Evolutionary conservation across 2,888 invertebrate genomes (phyloP), one percentile per base, ranked within the genome.

Genomic region (Anarsia innoxiella): DNA sequence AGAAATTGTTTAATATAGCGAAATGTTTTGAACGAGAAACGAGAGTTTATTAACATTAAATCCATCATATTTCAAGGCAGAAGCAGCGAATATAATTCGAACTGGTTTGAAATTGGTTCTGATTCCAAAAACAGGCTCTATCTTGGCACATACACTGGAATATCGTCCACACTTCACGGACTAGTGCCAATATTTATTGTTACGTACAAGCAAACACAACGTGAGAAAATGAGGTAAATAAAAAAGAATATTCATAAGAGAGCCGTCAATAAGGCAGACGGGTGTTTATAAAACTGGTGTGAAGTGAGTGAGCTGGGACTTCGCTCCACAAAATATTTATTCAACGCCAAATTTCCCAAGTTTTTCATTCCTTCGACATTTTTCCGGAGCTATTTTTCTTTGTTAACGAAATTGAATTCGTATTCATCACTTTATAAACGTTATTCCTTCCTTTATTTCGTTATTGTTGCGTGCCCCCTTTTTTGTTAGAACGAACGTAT

Each of bases 331-430:
- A 32, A 36, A 40, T 33, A 28, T 40, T 36, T 39, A 39, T 39
- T 41, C 40, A 27, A 25, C 33, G 31, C 15, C 10, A 29, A 31
- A 37, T 40, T 39, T 34, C 33, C 36, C 28, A 33, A 40, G 16
- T 39, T 44, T 40, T 40, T 37, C 30, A 12, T 30, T 36, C 36
- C 31, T 31, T 31, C 33, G 40, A 31, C 26, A 30, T 36, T 37
- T 36, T 34, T 41, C 36, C 13, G 23, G 29, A 26, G 40, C 40
- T 43, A 37, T 45, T 45, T 43, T 38, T 46, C 46, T 41, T 46
- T 46, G 46, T 46, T 46, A 43, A 32, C 41, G 23, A 46, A 44
- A 46, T 46, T 46, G 46, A 46, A 46, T 46, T 46, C 39, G 37
- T 29, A 46, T 46, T 46, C 46, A 46, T 44, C 41, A 41, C 40